Percentiles rank a stretch among this genome's conserved stretches.
Evolutionary conservation across 2,797 vertebrate species (phyloP).

Genomic region (Macropus fuliginosus): DNA sequence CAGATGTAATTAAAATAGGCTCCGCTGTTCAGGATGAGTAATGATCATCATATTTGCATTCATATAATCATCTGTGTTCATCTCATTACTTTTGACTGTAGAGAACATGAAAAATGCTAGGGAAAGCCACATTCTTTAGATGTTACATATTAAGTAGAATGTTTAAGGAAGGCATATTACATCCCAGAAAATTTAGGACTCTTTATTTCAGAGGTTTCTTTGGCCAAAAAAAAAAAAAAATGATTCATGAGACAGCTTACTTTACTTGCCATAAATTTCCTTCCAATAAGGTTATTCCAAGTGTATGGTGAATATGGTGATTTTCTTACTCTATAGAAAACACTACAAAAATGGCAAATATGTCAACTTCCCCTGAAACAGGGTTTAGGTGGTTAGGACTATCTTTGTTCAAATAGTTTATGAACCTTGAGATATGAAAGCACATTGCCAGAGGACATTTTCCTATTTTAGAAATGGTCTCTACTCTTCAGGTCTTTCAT

Average conservation of each 20-base stretch:
- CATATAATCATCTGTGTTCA: conserved; percentile 58
- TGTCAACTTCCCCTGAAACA: conserved; percentile 36
- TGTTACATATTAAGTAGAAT: conserved; percentile 57
- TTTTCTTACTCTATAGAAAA: conserved; percentile 32
- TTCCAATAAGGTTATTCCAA: background rate
- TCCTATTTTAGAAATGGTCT: background rate
- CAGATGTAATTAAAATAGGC: conserved; percentile 64
- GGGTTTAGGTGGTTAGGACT: conserved; percentile 15
- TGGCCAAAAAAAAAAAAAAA: background rate
- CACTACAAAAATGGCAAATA: background rate
- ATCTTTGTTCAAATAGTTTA: background rate
- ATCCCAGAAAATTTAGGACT: conserved; percentile 8
- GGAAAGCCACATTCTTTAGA: conserved; percentile 61
- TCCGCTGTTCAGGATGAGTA: conserved; percentile 55
- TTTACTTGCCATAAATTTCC: conserved; percentile 43
- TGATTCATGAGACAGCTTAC: background rate
- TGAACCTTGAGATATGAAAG: background rate
- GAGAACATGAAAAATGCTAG: conserved; percentile 40
- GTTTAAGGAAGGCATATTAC: conserved; percentile 39
- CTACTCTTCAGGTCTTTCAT: background rate
- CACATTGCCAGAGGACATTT: background rate
- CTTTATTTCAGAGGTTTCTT: conserved; percentile 45
- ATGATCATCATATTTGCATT: conserved; percentile 53
- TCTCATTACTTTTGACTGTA: conserved; percentile 70
- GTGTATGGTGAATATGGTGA: conserved; percentile 7